Evolutionary conservation across 2,113 vertebrate species (phyloP), one percentile per base, ranked within the genome.

Genomic region (Trinectes maculatus): DNA sequence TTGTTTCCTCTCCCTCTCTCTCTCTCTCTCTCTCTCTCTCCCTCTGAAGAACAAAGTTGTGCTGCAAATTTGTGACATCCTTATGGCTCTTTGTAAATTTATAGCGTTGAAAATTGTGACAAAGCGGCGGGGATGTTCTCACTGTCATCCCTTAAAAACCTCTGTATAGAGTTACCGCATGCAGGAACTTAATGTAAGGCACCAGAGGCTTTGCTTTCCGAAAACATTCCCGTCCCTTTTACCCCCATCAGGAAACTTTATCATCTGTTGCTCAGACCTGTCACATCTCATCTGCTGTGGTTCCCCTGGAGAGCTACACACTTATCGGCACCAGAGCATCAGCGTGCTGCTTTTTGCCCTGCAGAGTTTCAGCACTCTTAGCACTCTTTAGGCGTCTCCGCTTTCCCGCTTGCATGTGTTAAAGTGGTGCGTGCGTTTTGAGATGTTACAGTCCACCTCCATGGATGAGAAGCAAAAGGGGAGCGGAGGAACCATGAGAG

Each of bases 241-340:
- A 5, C 15, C 16, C 76, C 44, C 47, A 19, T 6, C 1, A 3
- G 40, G 28, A 53, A 36, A 67, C 59, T 74, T 64, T n/a, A 69
- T 75, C 57, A 57, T 69, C 42, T 72, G 71, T 61, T 78, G 10
- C 69, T 72, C 49, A 22, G 60, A 47, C 51, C 62, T 42, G 43
- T 73, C 73, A 76, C 33, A n/a, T 84, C 62, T 70, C 59, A 82
- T 80, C 71, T 51, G 55, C 64, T 77, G 72, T 42, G 69, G 64
- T 67, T 81, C 40, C 36, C 67, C 53, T 19, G 54, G 76, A 84
- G 52, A 53, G 68, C 69, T 71, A 63, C 63, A 65, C 53, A 59
- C 65, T 75, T 67, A 71, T 82, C 75, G 79, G 70, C 64, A 78
- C 29, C 62, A 66, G 44, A 34, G 59, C 46, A 53, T 71, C 70